A percentile compares a stretch with the other conserved stretches of the same genome.
Conservation (phyloP, 2,888 invertebrate species). For the Tanaodytes sp. region DNA sequence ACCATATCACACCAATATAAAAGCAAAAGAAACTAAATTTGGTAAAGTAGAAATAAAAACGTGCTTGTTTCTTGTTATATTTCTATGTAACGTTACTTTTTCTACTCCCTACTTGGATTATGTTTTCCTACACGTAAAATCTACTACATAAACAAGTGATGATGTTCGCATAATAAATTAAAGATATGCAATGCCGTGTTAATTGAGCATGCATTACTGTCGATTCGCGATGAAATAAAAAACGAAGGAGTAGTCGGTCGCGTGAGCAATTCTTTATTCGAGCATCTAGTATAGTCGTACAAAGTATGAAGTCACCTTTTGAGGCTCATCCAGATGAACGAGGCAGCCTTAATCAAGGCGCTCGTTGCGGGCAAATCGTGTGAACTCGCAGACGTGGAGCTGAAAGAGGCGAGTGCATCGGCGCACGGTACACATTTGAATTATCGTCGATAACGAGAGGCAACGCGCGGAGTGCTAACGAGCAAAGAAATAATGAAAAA, state of each 20-base stretch:
- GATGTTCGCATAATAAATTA: conserved; percentile 35
- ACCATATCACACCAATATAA: too few relatives aligned
- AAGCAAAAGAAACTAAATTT: too few relatives aligned
- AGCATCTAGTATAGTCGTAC: too few relatives aligned
- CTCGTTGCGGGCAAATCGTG: conserved; percentile 49
- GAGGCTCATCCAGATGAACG: conserved; percentile 36
- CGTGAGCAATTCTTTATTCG: conserved; percentile 41
- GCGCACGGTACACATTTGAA: conserved; percentile 40
- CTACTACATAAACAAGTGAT: too few relatives aligned
- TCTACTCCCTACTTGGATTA: too few relatives aligned
- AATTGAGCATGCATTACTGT: too few relatives aligned
- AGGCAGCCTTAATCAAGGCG: conserved; percentile 46
- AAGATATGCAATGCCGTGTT: conserved; percentile 39
- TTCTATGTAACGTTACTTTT: too few relatives aligned
- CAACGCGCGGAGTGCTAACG: conserved; percentile 48
- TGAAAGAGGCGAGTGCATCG: conserved; percentile 27
- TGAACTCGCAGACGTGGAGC: conserved; percentile 41
- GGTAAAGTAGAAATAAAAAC: too few relatives aligned
- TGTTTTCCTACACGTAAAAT: too few relatives aligned
- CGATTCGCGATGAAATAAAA: conserved; percentile 20
- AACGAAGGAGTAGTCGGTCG: conserved; percentile 26
- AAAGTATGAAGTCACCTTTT: conserved; percentile 42
- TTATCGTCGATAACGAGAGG: conserved; percentile 51
- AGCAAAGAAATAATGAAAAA: conserved; percentile 41
- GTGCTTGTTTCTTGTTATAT: too few relatives aligned